These are phyloP conservation scores for Hylaea fasciaria DNA, from an alignment of 2,888 invertebrate genomes.

Conservation along the genomic window DNA sequence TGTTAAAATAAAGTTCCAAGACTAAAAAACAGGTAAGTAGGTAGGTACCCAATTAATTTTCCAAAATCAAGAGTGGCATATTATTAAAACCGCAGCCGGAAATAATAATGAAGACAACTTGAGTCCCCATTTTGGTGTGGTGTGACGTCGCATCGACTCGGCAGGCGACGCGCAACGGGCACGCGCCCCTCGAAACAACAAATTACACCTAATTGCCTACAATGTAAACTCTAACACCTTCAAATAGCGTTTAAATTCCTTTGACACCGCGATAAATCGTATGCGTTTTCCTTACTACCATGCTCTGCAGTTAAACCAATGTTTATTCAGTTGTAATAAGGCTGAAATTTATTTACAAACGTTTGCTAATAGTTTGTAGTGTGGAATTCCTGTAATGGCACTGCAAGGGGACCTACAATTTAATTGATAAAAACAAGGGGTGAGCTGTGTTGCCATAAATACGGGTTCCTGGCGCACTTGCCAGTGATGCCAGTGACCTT, in stretches of 20 bases:
- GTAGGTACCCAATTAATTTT: not conserved
- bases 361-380: slow-evolving; percentile 20
- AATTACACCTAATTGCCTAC: slow-evolving; percentile 54
- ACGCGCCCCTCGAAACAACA: slow-evolving; percentile 57
- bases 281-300: slow-evolving; percentile 41
- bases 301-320: slow-evolving; percentile 18
- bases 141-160: slow-evolving; percentile 22
- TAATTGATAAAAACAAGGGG: slow-evolving; percentile 72
- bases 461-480: slow-evolving; percentile 20
- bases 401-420: slow-evolving; percentile 57
- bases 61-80: slow-evolving; percentile 14
- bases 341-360: slow-evolving; percentile 5
- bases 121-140: slow-evolving; percentile 40
- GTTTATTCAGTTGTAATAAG: slow-evolving; percentile 1
- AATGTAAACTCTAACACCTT: slow-evolving; percentile 62
- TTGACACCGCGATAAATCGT: slow-evolving; percentile 49
- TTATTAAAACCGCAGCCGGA: slow-evolving; percentile 20
- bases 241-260: slow-evolving; percentile 62
- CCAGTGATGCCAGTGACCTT: slow-evolving; percentile 34
- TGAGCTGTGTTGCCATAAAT: slow-evolving; percentile 44
- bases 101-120: slow-evolving; percentile 34
- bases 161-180: slow-evolving; percentile 49
- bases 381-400: slow-evolving; percentile 56
- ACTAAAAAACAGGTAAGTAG: not conserved
- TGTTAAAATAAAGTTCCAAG: not conserved